Evolutionary conservation across 2,888 invertebrate species (phyloP), one percentile per base, ranked within the genome.

Genomic region (Oscheius sp.): DNA sequence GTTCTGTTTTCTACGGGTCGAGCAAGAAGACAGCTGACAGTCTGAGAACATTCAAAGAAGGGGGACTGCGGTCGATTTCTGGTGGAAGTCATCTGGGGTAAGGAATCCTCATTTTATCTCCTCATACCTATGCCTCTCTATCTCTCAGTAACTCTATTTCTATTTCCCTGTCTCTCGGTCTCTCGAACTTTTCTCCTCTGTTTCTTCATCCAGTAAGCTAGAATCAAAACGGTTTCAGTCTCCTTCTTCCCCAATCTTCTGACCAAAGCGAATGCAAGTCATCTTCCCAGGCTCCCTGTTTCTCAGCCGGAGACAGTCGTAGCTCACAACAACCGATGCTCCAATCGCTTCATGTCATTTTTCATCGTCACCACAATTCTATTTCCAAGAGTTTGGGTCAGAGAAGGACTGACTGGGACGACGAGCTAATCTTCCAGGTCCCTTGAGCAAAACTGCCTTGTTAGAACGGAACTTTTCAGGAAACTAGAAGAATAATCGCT

Each of bases 191-290:
- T 21, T 21, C 21, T 33, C 32, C 5, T 72, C n/a, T 1, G 7
- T 70, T 53, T 2, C 9, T 11, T 47, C 37, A 37, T 58, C 55
- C 37, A 35, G 13, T 65, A 37, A 29, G 13, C 32, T 35, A 68
- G 37, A 29, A 29, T 51, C 37, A 35, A 10, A n/a, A 68, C 5
- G 68, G n/a, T 53, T 76, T 60, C 70, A 78, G 84, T 51, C 68
- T 81, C 10, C 78, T 79, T 2, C 68, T 80, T 4, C 79, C 82
- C 2, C 79, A 74, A 74, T 76, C 80, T 13, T 70, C 76, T 11
- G 78, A 80, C n/a, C 94, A 94, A 76, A 89, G 91, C 90, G 96
- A 96, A 47, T 85, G 85, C 76, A 76, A 77, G 2, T 84, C 84
- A 0, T 71, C 74, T 21, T 81, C 80, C 4, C 47, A 65, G 4